Percentiles rank a stretch among this genome's conserved stretches.
Conservation (phyloP, 1,140 invertebrate genomes). For the Heterodera carotae region DNA sequence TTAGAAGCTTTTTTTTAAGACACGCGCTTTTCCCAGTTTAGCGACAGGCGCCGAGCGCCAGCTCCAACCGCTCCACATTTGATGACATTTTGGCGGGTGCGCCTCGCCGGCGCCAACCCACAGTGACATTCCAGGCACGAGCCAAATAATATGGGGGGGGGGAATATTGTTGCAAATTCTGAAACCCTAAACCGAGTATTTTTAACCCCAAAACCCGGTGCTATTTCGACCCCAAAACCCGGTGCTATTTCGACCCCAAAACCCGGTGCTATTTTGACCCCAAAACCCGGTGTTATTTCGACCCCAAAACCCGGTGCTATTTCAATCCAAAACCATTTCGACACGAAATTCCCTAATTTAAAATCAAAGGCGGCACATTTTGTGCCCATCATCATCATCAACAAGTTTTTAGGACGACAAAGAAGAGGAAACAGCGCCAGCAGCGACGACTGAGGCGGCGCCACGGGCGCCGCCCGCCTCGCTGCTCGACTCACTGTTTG, state of each 20-base stretch:
- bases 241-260: too few species aligned
- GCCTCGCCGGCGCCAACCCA: slow-evolving; percentile 33
- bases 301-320: too few species aligned
- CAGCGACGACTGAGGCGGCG: not conserved
- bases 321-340: not conserved
- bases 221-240: too few species aligned
- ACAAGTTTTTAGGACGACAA: slow-evolving; percentile 8
- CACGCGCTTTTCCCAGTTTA: slow-evolving; percentile 19
- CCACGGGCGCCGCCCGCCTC: slow-evolving; percentile 1
- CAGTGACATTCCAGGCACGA: slow-evolving; percentile 31
- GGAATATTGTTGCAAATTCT: too few species aligned
- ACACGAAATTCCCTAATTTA: not conserved
- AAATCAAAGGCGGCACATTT: not conserved
- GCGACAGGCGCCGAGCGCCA: slow-evolving; percentile 4
- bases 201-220: too few species aligned
- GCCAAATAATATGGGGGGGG: too few species aligned
- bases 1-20: too few species aligned
- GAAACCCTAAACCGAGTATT: too few species aligned
- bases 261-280: too few species aligned
- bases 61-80: slow-evolving; percentile 22
- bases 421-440: not conserved
- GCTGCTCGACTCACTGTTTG: slow-evolving; percentile 31
- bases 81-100: slow-evolving; percentile 38
- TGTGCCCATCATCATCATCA: not conserved
- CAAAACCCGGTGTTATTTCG: too few species aligned